Conservation (phyloP, 2,113 vertebrate genomes). For the Colinus virginianus region DNA sequence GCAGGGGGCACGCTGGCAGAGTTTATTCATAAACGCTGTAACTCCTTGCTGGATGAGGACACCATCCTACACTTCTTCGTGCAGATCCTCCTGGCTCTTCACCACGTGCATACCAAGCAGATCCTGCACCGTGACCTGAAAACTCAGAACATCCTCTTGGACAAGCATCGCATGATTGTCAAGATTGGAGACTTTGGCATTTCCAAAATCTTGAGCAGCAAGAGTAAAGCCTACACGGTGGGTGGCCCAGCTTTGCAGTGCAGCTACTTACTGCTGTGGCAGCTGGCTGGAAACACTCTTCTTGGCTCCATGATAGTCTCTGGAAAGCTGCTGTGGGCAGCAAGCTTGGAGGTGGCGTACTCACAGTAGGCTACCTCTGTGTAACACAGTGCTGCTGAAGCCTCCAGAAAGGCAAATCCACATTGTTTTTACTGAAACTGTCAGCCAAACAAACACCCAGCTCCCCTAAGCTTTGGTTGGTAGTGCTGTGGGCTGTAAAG, state of each 20-base stretch:
- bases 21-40: slow-evolving; percentile 97
- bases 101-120: slow-evolving; percentile 96
- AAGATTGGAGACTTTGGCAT: slow-evolving; percentile 99
- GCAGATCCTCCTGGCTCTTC: slow-evolving; percentile 94
- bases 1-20: slow-evolving; percentile 94
- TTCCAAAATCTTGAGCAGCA: slow-evolving; percentile 99
- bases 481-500: neutral
- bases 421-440: neutral
- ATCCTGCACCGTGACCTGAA: slow-evolving; percentile 98
- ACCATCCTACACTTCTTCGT: slow-evolving; percentile 98
- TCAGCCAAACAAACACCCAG: slow-evolving; percentile 18
- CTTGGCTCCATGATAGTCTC: neutral
- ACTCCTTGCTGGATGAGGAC: slow-evolving; percentile 95
- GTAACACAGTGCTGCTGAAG: neutral
- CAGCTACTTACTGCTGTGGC: neutral
- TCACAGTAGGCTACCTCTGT: neutral
- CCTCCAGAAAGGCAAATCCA: slow-evolving; percentile 16
- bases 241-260: slow-evolving; percentile 18
- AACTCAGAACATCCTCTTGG: slow-evolving; percentile 98
- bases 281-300: neutral
- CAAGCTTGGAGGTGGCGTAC: neutral
- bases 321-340: neutral
- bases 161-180: slow-evolving; percentile 96
- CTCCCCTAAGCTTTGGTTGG: neutral
- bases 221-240: slow-evolving; percentile 98